These are phyloP conservation scores for Podargus strigoides DNA, from an alignment of 2,797 vertebrate species.

Conservation along the genomic window DNA sequence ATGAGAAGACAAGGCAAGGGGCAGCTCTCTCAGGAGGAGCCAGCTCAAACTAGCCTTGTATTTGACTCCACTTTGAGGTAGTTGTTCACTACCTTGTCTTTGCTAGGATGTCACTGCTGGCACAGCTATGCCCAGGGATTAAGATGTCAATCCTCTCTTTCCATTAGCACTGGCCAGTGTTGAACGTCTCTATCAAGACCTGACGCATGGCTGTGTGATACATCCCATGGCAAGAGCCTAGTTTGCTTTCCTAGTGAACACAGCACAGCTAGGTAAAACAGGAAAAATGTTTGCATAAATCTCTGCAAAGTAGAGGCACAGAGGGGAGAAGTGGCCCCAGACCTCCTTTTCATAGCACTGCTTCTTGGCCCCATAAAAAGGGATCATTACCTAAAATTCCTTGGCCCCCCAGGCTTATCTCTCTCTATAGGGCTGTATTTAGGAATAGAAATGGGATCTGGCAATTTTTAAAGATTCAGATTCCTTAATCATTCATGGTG, in stretches of 20 bases:
- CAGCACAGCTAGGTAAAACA: background rate
- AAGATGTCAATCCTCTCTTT: background rate
- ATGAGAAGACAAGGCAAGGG: background rate
- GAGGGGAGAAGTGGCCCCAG: background rate
- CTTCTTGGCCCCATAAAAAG: constrained; percentile 22
- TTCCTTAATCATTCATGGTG: constrained; percentile 66
- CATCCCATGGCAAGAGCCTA: background rate
- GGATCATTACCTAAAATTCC: constrained; percentile 36
- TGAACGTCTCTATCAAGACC: background rate
- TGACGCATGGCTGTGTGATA: background rate
- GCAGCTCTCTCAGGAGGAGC: background rate
- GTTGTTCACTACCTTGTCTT: background rate
- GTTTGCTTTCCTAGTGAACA: background rate
- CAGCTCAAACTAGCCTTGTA: background rate
- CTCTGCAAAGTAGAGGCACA: background rate
- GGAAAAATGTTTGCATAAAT: background rate
- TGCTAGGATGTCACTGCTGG: background rate
- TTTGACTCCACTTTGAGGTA: background rate
- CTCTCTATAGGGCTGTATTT: constrained; percentile 22
- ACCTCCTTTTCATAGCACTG: background rate
- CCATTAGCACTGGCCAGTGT: background rate
- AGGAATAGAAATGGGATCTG: constrained; percentile 60
- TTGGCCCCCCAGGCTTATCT: constrained; percentile 6
- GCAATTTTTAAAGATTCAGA: constrained; percentile 58
- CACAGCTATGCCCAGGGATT: background rate